Conservation (phyloP, 2,113 vertebrate species). For the Cyphomyrus plagiostoma region DNA sequence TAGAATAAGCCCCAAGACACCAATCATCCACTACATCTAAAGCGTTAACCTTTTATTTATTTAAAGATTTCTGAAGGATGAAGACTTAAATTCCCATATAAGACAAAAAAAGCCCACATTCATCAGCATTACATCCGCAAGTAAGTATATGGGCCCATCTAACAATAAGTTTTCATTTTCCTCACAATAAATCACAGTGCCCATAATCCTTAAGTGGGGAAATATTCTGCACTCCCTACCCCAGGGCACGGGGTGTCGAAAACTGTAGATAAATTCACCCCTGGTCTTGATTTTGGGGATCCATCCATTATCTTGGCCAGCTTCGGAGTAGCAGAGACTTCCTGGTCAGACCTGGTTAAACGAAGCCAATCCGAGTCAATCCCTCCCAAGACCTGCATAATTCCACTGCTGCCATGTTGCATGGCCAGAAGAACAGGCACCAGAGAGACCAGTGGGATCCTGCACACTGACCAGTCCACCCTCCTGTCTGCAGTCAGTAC, state of each 20-base stretch:
- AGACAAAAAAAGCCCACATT: background rate
- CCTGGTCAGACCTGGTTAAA: background rate
- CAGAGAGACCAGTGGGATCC: background rate
- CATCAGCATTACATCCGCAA: background rate
- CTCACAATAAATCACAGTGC: background rate
- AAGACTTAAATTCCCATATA: background rate
- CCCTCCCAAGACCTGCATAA: background rate
- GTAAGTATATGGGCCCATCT: background rate
- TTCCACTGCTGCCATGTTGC: background rate
- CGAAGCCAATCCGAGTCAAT: background rate
- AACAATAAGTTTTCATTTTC: background rate
- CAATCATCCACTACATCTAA: background rate
- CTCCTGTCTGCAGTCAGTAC: background rate
- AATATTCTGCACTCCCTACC: background rate
- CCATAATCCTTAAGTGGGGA: conserved; percentile 1
- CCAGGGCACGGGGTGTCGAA: background rate
- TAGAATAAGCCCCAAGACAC: background rate
- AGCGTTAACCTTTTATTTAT: conserved; percentile 7
- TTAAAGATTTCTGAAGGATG: background rate
- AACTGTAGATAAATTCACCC: background rate
- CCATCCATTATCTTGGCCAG: background rate
- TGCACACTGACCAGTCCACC: background rate
- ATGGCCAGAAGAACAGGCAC: background rate
- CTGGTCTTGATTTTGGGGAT: background rate
- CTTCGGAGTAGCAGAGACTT: background rate